Evolutionary conservation across 2,888 invertebrate genomes (phyloP).

Genomic region (Caenorhabditis sp.): DNA sequence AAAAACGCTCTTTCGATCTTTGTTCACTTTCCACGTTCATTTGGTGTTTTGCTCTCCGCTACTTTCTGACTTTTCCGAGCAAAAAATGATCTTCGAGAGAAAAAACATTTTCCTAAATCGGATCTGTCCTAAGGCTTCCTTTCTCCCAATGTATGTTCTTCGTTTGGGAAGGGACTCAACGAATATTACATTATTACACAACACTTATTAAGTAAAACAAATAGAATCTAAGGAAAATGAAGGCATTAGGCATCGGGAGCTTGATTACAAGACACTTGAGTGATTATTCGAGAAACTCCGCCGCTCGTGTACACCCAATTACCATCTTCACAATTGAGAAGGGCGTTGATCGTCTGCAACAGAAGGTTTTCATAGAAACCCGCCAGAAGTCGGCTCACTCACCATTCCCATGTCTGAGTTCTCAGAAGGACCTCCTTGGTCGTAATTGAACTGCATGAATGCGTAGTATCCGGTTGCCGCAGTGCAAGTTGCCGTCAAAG

Average conservation of each 20-base stretch:
- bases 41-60: too few relatives aligned
- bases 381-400: neutral
- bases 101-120: neutral
- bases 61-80: neutral
- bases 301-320: constrained; percentile 55
- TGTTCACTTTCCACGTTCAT: too few relatives aligned
- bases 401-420: constrained; percentile 37
- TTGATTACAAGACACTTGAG: constrained; percentile 50
- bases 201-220: constrained; percentile 41
- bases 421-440: constrained; percentile 54
- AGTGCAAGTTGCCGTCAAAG: constrained; percentile 45
- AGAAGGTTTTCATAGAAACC: neutral
- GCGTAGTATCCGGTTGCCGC: constrained; percentile 19
- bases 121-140: constrained; percentile 1
- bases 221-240: neutral
- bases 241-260: constrained; percentile 21
- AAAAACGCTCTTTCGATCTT: too few relatives aligned
- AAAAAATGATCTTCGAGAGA: neutral
- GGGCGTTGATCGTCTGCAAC: constrained; percentile 45
- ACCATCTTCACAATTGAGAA: constrained; percentile 43
- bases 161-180: constrained; percentile 6
- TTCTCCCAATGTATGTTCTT: neutral
- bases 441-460: constrained; percentile 56
- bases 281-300: constrained; percentile 42
- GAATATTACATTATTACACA: constrained; percentile 33